Percentiles rank a stretch among this genome's conserved stretches.
Evolutionary conservation across 1,140 invertebrate species (phyloP).

Genomic region (Pseudomyrmex pallidus): DNA sequence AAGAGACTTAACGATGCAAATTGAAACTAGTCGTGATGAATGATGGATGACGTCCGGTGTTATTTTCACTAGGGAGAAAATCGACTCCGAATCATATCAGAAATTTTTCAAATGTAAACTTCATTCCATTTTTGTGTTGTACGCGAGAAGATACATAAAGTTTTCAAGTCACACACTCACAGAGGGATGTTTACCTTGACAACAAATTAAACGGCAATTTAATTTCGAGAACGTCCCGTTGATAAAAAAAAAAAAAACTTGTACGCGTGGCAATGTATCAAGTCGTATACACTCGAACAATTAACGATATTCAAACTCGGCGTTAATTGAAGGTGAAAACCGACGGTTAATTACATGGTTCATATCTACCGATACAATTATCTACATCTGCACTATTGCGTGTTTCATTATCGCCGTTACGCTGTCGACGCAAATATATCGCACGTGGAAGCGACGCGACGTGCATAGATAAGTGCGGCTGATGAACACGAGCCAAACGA

Average conservation of each 20-base stretch:
- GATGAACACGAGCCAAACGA: constrained; percentile 33
- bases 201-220: background rate
- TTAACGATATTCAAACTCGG: background rate
- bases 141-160: background rate
- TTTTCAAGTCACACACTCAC: background rate
- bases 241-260: background rate
- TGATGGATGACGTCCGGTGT: constrained; percentile 12
- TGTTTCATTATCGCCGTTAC: constrained; percentile 13
- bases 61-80: constrained; percentile 11
- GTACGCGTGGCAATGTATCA: background rate
- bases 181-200: background rate
- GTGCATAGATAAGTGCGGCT: constrained; percentile 41
- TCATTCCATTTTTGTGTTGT: background rate
- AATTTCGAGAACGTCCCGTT: background rate
- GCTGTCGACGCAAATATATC: constrained; percentile 9
- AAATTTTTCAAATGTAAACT: background rate
- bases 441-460: constrained; percentile 45
- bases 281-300: background rate
- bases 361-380: constrained; percentile 1
- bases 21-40: background rate
- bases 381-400: background rate
- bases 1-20: constrained; percentile 10
- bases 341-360: constrained; percentile 10
- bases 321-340: background rate
- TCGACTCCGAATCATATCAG: constrained; percentile 14